These are phyloP conservation scores for Bergia sp. DNA, from an alignment of 92 coral and sea anemone genomes.

Conservation along the genomic window DNA sequence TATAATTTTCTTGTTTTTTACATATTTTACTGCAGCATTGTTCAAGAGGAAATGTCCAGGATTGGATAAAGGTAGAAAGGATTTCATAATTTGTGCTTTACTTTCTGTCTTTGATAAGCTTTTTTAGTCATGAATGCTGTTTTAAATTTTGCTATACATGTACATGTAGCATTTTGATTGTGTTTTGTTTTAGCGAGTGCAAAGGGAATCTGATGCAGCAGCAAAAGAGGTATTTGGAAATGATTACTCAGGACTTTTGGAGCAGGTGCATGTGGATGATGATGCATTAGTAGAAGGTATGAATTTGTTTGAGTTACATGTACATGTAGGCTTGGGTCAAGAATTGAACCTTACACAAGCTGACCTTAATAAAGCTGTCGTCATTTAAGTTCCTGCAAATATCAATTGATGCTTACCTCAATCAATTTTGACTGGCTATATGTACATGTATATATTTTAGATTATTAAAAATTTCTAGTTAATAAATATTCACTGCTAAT, in stretches of 20 bases:
- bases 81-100: neutral
- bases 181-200: conserved; percentile 71
- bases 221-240: conserved; percentile 94
- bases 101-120: neutral
- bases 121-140: neutral
- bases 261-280: conserved; percentile 91
- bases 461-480: too few relatives aligned
- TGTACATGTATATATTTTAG: too few relatives aligned
- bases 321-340: neutral
- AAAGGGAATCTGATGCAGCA: conserved; percentile 88
- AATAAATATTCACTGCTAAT: too few relatives aligned
- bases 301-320: neutral
- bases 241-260: conserved; percentile 73
- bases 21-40: conserved; percentile 28
- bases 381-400: too few relatives aligned
- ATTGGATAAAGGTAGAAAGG: conserved; percentile 88
- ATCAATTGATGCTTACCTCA: too few relatives aligned
- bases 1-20: neutral
- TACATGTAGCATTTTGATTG: neutral
- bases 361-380: too few relatives aligned
- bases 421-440: too few relatives aligned
- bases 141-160: too few relatives aligned
- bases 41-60: conserved; percentile 76
- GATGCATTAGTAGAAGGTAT: conserved; percentile 96
- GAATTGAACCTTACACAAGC: too few relatives aligned